These are phyloP conservation scores for Sarcophilus harrisii DNA, from an alignment of 2,797 vertebrate genomes.

Conservation along the genomic window DNA sequence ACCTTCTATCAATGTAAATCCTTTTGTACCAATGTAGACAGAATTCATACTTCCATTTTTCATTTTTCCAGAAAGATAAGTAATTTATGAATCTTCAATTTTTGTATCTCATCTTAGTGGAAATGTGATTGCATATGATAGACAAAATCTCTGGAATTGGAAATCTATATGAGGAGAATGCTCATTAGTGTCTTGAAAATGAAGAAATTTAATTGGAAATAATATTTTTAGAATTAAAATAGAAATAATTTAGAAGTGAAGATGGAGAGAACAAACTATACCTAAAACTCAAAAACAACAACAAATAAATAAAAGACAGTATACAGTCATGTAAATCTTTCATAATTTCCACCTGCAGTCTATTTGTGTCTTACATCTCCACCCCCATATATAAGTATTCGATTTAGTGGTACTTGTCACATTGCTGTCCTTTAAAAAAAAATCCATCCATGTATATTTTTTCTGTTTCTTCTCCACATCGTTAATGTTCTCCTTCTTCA, in stretches of 20 bases:
- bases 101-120: background rate
- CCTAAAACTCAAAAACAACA: background rate
- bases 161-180: background rate
- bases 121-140: background rate
- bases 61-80: background rate
- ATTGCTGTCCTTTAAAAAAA: background rate
- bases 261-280: background rate
- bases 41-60: background rate
- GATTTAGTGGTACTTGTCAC: background rate
- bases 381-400: background rate
- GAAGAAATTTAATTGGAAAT: background rate
- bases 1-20: background rate
- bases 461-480: background rate
- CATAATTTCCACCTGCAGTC: background rate
- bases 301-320: too few relatives aligned
- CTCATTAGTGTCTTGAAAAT: background rate
- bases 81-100: background rate
- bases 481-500: background rate
- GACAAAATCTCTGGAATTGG: background rate
- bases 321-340: background rate
- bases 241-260: background rate
- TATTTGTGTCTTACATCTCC: background rate
- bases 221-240: background rate
- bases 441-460: background rate
- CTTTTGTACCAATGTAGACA: background rate